Evolutionary conservation across 2,797 vertebrate species (phyloP), one percentile per base, ranked within the genome.

Genomic region (Pipistrellus nathusii): DNA sequence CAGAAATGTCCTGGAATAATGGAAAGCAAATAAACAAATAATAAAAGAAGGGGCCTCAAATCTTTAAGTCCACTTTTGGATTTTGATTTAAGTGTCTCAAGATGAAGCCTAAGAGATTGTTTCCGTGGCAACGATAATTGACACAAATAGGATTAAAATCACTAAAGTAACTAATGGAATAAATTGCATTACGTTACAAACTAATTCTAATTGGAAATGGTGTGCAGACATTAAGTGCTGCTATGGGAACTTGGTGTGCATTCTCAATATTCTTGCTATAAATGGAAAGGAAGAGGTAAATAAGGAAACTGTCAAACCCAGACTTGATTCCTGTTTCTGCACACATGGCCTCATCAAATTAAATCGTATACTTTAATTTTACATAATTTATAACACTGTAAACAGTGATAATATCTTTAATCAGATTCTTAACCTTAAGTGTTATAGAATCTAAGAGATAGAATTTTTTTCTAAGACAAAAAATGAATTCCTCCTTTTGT

Each of bases 181-280:
- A 51, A 84, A 78, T 68, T 89, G 53, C 2, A 1, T 59, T 92
- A 12, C 17, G 48, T 69, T 90, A 66, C 23, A 93, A 94, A 88
- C 53, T 90, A 85, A 20, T 93, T 94, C 46, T 72, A 89, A 59
- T 41, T 91, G 82, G 48, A 95, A 94, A 75, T 88, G 35, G 48
- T 71, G 32, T 68, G 72, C 53, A 93, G 90, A 71, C 73, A 72
- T 80, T 69, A 72, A 85, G 73, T 59, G 78, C 80, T 91, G 41
- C 89, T 95, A 71, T 90, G 94, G 83, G 77, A 86, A 72, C 62
- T 64, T 90, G 57, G 25, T 27, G 23, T 91, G 69, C 90, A 77
- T 94, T 94, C 77, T 96, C 85, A 93, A 46, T 94, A 84, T 91
- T 72, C 30, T 94, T 82, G 32, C 46, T 78, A 66, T 77, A 71